Base-by-base conservation (phyloP, 2,797 vertebrate species). In the Halcyon leucocephala region DNA sequence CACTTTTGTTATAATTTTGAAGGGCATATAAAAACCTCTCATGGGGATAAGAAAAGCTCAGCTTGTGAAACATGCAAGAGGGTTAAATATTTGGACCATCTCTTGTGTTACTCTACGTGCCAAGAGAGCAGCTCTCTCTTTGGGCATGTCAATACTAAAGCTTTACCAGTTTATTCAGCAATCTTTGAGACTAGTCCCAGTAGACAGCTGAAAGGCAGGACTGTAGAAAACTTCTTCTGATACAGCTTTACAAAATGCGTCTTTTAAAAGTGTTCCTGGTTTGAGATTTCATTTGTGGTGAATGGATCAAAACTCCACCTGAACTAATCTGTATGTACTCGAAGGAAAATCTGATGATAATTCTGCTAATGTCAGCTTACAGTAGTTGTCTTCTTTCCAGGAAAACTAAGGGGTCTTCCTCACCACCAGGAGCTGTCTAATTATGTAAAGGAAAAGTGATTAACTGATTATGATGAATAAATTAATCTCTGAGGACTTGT, bases 391-490 rank as follows among this genome's bases (percentile, higher is more conserved):
- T 93, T 95, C 82, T 86, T 92, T 97, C 67, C 78, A 91, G 91
- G 83, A 97, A 94, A 98, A 97, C 83, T 86, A 92, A 96, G 95
- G 91, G 74, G 96, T 97, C 92, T 97, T 97, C 79, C 52, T 96
- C 89, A 97, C 87, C 65, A 97, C 67, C 62, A 98, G 88, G 97
- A 98, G 82, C 93, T 95, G 94, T 96, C 96, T 98, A 97, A 98
- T 98, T 98, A 98, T 98, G 95, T 97, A 97, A 97, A 96, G 94
- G 95, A 97, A 97, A 97, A 97, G 97, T 98, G 98, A 98, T 98
- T 98, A 98, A 98, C 97, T 98, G 97, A 98, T 98, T 97, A 96
- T 97, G 97, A 98, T 97, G 98, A 98, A 98, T 98, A 98, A 98
- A 98, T 98, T 98, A 98, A 98, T 98, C 98, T 98, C 98, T 55